Evolutionary conservation across 2,888 invertebrate genomes (phyloP).

Genomic region (Phortica magna): DNA sequence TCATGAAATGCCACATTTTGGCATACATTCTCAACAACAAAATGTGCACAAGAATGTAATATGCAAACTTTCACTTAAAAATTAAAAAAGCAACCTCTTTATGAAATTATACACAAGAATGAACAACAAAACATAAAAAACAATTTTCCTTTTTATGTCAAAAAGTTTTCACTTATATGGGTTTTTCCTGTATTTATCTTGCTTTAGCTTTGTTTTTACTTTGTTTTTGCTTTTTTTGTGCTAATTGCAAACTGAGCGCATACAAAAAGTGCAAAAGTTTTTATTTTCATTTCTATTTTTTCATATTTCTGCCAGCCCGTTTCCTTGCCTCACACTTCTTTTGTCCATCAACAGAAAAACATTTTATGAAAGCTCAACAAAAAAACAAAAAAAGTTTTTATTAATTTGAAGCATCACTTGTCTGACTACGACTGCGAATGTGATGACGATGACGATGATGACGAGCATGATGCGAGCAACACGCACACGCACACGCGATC

Average conservation of each 20-base stretch:
- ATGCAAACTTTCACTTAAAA: neutral
- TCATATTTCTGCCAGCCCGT: neutral
- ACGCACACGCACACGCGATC: neutral
- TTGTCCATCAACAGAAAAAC: neutral
- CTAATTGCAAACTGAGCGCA: slow-evolving; percentile 9
- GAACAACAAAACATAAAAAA: neutral
- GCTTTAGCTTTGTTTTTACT: neutral
- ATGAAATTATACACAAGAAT: slow-evolving; percentile 15
- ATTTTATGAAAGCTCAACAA: neutral
- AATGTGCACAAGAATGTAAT: neutral
- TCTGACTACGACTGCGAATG: neutral
- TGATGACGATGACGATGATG: neutral
- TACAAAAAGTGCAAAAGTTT: neutral
- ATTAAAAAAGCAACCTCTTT: slow-evolving; percentile 15
- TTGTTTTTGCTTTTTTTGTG: neutral
- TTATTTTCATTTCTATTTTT: slow-evolving; percentile 11
- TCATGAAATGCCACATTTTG: neutral
- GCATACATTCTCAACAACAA: neutral
- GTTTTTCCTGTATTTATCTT: neutral
- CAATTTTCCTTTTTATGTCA: slow-evolving; percentile 12
- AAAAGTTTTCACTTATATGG: slow-evolving; percentile 12
- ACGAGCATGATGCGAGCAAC: neutral
- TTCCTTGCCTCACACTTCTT: neutral
- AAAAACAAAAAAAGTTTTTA: slow-evolving; percentile 4
- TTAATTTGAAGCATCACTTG: slow-evolving; percentile 25